Base-by-base conservation (phyloP, 2,888 invertebrate species). In the Atherix ibis region DNA sequence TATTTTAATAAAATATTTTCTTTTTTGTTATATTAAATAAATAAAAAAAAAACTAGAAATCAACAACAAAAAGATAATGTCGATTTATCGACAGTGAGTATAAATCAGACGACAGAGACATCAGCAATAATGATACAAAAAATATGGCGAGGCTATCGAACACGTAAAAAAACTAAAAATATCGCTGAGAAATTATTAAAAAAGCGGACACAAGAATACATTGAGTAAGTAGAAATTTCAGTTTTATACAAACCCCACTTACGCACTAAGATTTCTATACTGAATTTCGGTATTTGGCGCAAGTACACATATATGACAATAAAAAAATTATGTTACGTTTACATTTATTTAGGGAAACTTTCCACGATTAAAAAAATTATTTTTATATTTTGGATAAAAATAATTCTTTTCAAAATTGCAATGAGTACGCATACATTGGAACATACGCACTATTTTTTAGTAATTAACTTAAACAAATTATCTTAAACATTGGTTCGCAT, bases 61-160 rank as follows among this genome's bases (percentile, higher is more conserved):
- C 46, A 51, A 43, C 48, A 52, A 32, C 50, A 52, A 19, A 48
- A 51, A 30, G 53, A 58, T 31, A 54, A 51, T 36, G 31, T 44
- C 28, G 48, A 48, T 22, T 42, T 44, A 24, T 40, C 48, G 12
- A 41, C 45, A 42, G 40, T 47, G n/a, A 44, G 40, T 42, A 40
- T 37, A 9, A 49, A 45, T 33, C 46, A 51, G 25, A 46, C 50
- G 29, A 54, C 58, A 0, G 66, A 66, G 45, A 50, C 53, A 2
- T 71, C 87, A 1, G 87, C 84, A 0, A 70, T 81, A 19, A 75
- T 74, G 17, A 87, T 88, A 50, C 88, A 88, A 61, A 79, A 77
- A 57, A 72, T 79, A 62, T 88, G 88, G 88, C 64, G 85, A 16
- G 87, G 88, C 0, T 87, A 82, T 56, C 69, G 75, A 30, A 76